phyloP scores from a whole-genome alignment of 2,113 vertebrate species.

The Mormoops blainvillei region DNA sequence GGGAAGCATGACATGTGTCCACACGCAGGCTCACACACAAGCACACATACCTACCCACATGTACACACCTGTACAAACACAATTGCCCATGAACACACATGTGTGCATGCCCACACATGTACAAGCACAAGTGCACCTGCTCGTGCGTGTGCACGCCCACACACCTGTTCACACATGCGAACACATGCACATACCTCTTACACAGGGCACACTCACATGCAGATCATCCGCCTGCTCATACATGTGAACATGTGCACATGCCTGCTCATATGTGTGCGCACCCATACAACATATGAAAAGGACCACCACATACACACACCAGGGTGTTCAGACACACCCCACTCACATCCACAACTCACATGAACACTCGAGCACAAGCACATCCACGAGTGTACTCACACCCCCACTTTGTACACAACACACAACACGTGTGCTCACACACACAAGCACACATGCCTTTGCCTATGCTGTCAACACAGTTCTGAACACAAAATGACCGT shows the following conservation, averaged over 20 bases:
- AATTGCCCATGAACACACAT: no score
- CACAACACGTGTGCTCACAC: neutral
- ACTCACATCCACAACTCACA: neutral
- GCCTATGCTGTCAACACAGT: neutral
- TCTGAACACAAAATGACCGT: fast-evolving
- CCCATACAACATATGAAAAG: neutral
- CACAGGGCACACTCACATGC: no score
- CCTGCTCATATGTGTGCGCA: neutral
- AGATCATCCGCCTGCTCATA: neutral
- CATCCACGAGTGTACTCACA: neutral
- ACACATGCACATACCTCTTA: no score
- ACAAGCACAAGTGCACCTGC: no score
- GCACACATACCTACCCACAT: no score
- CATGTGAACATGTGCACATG: neutral
- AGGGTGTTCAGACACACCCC: no score
- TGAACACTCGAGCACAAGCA: no score
- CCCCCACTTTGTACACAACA: neutral
- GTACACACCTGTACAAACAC: no score
- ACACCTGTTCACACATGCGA: no score
- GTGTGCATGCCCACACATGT: no score
- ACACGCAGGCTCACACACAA: neutral
- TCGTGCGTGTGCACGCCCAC: no score
- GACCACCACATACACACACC: no score
- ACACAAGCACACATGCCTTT: neutral
- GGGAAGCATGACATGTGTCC: neutral